Percentiles rank a stretch among this genome's conserved stretches.
phyloP scores from a whole-genome alignment of 2,113 vertebrate genomes.

The Seriola dumerili region DNA sequence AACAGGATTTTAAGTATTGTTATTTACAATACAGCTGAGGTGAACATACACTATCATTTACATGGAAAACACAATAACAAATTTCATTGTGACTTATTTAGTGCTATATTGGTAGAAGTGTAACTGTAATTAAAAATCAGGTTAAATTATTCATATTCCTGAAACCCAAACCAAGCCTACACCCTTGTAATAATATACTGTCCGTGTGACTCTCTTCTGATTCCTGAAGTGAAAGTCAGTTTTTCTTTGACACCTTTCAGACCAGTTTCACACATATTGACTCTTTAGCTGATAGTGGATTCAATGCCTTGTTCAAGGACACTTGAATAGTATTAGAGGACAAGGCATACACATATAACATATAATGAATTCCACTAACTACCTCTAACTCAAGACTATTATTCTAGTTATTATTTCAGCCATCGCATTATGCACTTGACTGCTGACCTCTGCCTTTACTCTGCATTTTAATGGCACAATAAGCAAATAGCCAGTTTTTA shows the following conservation, averaged over 20 bases:
- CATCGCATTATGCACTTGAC: slow-evolving; percentile 35
- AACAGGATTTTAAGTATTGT: too few species aligned
- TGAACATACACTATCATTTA: too few species aligned
- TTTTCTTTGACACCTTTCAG: not conserved
- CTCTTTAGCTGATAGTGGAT: not conserved
- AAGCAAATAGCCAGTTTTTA: slow-evolving; percentile 39
- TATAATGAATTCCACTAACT: slow-evolving; percentile 20
- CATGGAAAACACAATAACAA: too few species aligned
- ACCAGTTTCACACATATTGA: not conserved
- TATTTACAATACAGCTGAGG: too few species aligned
- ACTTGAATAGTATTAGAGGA: slow-evolving; percentile 1
- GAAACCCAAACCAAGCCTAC: not conserved
- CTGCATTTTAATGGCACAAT: slow-evolving; percentile 40
- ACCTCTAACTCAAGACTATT: slow-evolving; percentile 1
- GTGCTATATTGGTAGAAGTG: not conserved
- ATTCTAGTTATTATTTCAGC: slow-evolving; percentile 23
- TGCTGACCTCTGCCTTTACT: slow-evolving; percentile 29
- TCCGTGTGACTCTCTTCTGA: not conserved
- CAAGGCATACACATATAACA: slow-evolving; percentile 20
- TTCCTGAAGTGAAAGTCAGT: not conserved
- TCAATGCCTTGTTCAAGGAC: slow-evolving; percentile 6
- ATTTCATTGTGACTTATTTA: too few species aligned
- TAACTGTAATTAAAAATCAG: not conserved
- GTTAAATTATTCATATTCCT: not conserved
- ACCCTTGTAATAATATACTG: not conserved